Percentiles rank a stretch among this genome's conserved stretches.
phyloP scores from a whole-genome alignment of 2,888 invertebrate species.

The Orthonevra nobilis region DNA sequence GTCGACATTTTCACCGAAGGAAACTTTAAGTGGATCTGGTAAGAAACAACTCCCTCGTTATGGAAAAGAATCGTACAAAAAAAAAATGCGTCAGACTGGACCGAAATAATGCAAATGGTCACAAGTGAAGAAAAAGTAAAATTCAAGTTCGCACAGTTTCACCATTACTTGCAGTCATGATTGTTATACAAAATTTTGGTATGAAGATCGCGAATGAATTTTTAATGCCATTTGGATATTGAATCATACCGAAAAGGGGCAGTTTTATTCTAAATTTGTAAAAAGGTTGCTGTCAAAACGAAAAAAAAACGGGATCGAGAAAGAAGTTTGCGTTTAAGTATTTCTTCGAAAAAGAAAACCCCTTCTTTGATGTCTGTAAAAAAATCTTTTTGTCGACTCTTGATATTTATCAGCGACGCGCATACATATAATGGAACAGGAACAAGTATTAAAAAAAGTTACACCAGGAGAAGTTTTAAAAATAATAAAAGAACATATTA shows the following conservation, averaged over 20 bases:
- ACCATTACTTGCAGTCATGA: slow-evolving; percentile 2
- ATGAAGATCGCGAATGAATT: background rate
- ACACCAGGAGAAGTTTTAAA: background rate
- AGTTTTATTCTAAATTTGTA: slow-evolving; percentile 13
- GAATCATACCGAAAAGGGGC: background rate
- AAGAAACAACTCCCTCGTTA: slow-evolving; percentile 11
- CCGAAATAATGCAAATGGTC: background rate
- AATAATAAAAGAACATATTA: background rate
- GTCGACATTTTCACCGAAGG: slow-evolving; percentile 4
- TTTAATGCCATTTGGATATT: slow-evolving; percentile 5
- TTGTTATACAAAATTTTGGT: slow-evolving; percentile 3
- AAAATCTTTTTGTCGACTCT: slow-evolving; percentile 14
- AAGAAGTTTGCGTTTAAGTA: slow-evolving; percentile 3
- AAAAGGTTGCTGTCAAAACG: background rate
- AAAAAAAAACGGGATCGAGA: background rate
- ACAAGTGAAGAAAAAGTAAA: slow-evolving; percentile 7
- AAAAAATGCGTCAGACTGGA: slow-evolving; percentile 9
- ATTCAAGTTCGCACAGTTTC: background rate
- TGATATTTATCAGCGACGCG: slow-evolving; percentile 1
- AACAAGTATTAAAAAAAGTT: slow-evolving; percentile 4
- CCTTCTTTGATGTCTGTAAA: slow-evolving; percentile 6
- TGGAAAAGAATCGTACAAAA: slow-evolving; percentile 10
- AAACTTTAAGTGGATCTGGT: slow-evolving; percentile 9
- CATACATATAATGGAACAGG: slow-evolving; percentile 6
- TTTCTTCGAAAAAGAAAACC: background rate